phyloP scores from a whole-genome alignment of 1,140 invertebrate genomes.

The Zaprionus camerounensis region DNA sequence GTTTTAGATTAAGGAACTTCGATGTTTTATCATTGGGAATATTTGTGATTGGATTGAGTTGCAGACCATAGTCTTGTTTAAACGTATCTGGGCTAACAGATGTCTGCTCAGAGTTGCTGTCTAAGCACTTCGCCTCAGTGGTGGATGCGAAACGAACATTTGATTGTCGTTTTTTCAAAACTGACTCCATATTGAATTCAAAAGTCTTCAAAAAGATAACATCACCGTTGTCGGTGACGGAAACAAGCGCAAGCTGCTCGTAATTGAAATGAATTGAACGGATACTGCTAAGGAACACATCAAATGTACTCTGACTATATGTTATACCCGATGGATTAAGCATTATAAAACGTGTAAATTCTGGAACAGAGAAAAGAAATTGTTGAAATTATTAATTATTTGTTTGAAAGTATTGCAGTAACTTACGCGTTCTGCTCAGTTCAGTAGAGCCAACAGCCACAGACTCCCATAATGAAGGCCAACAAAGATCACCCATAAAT shows the following conservation, averaged over 20 bases:
- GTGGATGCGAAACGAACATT: slow-evolving; percentile 25
- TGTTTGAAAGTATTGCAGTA: neutral
- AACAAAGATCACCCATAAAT: slow-evolving; percentile 37
- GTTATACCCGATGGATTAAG: slow-evolving; percentile 52
- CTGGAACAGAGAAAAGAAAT: slow-evolving; percentile 18
- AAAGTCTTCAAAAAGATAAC: slow-evolving; percentile 46
- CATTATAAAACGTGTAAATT: slow-evolving; percentile 41
- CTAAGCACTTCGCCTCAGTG: slow-evolving; percentile 44
- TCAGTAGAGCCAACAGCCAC: slow-evolving; percentile 45
- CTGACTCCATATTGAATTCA: slow-evolving; percentile 45
- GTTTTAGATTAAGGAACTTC: slow-evolving; percentile 37
- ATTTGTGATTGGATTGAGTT: slow-evolving; percentile 45
- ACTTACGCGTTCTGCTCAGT: slow-evolving; percentile 38
- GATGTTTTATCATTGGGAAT: neutral
- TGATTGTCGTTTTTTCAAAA: slow-evolving; percentile 10
- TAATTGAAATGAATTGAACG: slow-evolving; percentile 59
- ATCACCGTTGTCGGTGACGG: slow-evolving; percentile 65
- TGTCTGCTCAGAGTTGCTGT: neutral
- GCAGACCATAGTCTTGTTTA: slow-evolving; percentile 62
- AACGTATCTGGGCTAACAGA: slow-evolving; percentile 39
- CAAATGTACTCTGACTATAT: slow-evolving; percentile 46
- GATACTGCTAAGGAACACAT: slow-evolving; percentile 35
- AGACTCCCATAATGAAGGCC: slow-evolving; percentile 70
- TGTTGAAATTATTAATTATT: neutral
- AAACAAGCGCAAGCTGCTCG: slow-evolving; percentile 26